Evolutionary conservation across 2,113 vertebrate species (phyloP), one percentile per base, ranked within the genome.

Genomic region (Albula goreensis): DNA sequence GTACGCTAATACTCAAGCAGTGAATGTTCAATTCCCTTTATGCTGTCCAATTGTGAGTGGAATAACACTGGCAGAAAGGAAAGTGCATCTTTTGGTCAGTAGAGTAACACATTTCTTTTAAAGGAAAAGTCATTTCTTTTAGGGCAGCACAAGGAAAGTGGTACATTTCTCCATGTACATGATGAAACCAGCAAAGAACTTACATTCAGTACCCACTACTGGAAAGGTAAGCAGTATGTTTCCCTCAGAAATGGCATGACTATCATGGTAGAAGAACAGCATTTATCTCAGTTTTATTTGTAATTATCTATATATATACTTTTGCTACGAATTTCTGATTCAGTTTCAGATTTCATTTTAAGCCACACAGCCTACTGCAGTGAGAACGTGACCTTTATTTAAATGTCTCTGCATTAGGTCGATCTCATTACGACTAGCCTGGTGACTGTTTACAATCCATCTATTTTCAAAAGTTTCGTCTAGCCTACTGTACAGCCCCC

Each of bases 361-460:
- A 93, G 93, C 91, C 93, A 92, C 92, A 92, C 93, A 93, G 94
- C 92, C 90, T 90, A 87, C 87, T 88, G 90, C 94, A 93, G 92
- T 91, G 92, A 94, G 90, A 91, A 87, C 88, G 89, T 96, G 94
- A 95, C 94, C 94, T 95, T 96, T 95, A 94, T 94, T 95, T 94
- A 95, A 96, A 95, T 95, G 94, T 95, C 93, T 95, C 91, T 91
- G 91, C 89, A 91, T 90, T 92, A 90, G 91, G 92, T 87, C 70
- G 90, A 94, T 91, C 93, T 95, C 93, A 95, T 95, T 95, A 96
- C 93, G 93, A 92, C 91, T 89, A 91, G 89, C 91, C 91, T 92
- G 88, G 91, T 92, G 91, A 91, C 91, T 90, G 88, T 90, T 89
- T 90, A 89, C 4, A 86, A 90, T 93, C 91, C 89, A 90, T 93